Conservation (phyloP, 2,888 invertebrate genomes). For the Andrena chrysosceles region DNA sequence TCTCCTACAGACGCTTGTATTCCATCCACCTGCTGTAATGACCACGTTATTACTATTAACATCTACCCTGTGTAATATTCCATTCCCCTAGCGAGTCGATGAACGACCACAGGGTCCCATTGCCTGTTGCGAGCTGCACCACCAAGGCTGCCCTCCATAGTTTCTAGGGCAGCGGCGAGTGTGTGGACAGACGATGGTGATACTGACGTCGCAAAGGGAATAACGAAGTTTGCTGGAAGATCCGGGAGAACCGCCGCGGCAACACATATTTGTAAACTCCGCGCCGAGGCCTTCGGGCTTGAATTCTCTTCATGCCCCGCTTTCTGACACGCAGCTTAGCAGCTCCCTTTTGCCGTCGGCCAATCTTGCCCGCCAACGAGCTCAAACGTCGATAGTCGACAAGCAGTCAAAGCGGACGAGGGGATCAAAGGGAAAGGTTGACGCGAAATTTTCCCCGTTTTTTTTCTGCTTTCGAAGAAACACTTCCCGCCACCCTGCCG, state of each 20-base stretch:
- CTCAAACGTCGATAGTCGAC: conserved; percentile 38
- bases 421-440: conserved; percentile 39
- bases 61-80: too few relatives aligned
- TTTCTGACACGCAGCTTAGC: conserved; percentile 49
- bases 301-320: conserved; percentile 28
- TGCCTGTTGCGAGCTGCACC: conserved; percentile 37
- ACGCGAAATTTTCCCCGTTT: conserved; percentile 17
- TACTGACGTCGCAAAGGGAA: conserved; percentile 38
- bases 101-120: conserved; percentile 6
- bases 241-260: conserved; percentile 37
- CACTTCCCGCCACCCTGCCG: conserved; percentile 21
- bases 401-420: conserved; percentile 20
- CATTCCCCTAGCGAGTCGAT: not conserved
- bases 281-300: conserved; percentile 42
- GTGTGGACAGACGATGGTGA: not conserved
- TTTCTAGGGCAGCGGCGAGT: conserved; percentile 13
- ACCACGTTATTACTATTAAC: too few relatives aligned
- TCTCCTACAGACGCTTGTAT: too few relatives aligned
- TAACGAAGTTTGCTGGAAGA: conserved; percentile 60
- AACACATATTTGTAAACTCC: conserved; percentile 61
- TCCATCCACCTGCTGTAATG: too few relatives aligned
- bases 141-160: conserved; percentile 33
- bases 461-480: conserved; percentile 1
- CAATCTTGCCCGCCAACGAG: conserved; percentile 53
- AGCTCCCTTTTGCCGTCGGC: conserved; percentile 40